A percentile compares a stretch with the other conserved stretches of the same genome.
Evolutionary conservation across 2,113 vertebrate species (phyloP).

Genomic region (Pungitius pungitius): DNA sequence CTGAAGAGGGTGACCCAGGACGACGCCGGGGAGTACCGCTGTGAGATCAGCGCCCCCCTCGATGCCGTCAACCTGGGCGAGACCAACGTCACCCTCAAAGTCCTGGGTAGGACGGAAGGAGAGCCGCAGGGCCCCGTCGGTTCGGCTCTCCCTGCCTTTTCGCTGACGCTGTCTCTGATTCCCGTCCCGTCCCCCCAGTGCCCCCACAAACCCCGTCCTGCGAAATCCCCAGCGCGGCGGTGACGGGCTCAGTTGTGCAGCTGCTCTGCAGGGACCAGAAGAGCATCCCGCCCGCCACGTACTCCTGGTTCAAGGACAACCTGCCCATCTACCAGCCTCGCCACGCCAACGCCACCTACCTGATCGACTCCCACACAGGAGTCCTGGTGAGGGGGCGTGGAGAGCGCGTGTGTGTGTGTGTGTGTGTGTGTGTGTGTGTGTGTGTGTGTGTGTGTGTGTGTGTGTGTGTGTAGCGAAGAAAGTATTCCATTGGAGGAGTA

Average conservation of each 20-base stretch:
- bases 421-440: not conserved
- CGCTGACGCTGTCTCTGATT: not conserved
- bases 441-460: no score
- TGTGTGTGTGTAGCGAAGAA: not conserved
- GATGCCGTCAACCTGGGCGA: constrained; percentile 86
- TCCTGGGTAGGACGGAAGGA: constrained; percentile 82
- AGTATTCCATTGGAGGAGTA: not conserved
- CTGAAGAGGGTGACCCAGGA: constrained; percentile 87
- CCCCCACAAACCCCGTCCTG: constrained; percentile 84
- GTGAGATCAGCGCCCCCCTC: constrained; percentile 88
- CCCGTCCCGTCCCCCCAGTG: constrained; percentile 73
- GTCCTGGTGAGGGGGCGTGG: constrained; percentile 81
- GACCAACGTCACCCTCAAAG: constrained; percentile 86
- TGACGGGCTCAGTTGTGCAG: constrained; percentile 86
- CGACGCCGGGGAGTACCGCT: constrained; percentile 92
- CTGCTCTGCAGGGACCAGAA: constrained; percentile 87
- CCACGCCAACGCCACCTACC: constrained; percentile 81
- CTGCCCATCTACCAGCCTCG: constrained; percentile 63
- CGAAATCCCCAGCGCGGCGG: constrained; percentile 85
- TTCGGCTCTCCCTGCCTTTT: not conserved
- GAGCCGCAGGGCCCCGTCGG: rapidly evolving
- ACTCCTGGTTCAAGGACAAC: constrained; percentile 89
- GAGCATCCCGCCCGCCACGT: constrained; percentile 86
- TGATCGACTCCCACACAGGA: constrained; percentile 83
- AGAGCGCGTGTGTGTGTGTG: not conserved